Evolutionary conservation across 1,140 invertebrate species (phyloP).

Genomic region (Glossosoma conforme): DNA sequence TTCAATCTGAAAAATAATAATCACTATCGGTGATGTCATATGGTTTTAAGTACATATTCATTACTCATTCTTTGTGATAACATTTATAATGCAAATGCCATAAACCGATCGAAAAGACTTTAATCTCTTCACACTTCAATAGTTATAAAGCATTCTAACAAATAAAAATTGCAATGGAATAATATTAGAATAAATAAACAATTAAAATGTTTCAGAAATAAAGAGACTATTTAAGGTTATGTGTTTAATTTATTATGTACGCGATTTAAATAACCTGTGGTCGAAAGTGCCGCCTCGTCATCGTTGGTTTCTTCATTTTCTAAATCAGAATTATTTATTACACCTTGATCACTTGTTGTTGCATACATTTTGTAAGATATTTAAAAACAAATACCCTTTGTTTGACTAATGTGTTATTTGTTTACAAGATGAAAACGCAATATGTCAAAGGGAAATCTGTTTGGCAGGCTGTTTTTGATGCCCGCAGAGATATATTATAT

Average conservation of each 20-base stretch:
- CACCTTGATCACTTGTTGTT: neutral
- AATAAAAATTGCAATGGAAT: neutral
- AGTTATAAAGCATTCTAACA: neutral
- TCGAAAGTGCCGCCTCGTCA: conserved; percentile 6
- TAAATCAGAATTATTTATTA: conserved; percentile 12
- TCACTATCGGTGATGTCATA: too few relatives aligned
- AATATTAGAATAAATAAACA: neutral
- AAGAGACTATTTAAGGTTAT: conserved; percentile 13
- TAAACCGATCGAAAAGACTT: neutral
- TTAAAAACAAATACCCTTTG: conserved; percentile 5
- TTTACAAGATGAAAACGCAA: neutral
- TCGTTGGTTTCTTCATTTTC: conserved; percentile 15
- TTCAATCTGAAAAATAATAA: too few relatives aligned
- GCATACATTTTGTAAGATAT: conserved; percentile 7
- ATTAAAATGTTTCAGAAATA: too few relatives aligned
- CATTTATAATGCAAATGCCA: too few relatives aligned
- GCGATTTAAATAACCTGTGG: conserved; percentile 1
- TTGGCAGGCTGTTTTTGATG: too few relatives aligned
- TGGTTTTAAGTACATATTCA: too few relatives aligned
- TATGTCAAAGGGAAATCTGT: too few relatives aligned
- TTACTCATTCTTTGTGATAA: too few relatives aligned
- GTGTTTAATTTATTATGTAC: neutral
- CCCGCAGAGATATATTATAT: too few relatives aligned
- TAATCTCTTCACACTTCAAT: neutral
- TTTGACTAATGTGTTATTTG: neutral